Base-by-base conservation (phyloP, 2,888 invertebrate species). In the Idaea biselata region DNA sequence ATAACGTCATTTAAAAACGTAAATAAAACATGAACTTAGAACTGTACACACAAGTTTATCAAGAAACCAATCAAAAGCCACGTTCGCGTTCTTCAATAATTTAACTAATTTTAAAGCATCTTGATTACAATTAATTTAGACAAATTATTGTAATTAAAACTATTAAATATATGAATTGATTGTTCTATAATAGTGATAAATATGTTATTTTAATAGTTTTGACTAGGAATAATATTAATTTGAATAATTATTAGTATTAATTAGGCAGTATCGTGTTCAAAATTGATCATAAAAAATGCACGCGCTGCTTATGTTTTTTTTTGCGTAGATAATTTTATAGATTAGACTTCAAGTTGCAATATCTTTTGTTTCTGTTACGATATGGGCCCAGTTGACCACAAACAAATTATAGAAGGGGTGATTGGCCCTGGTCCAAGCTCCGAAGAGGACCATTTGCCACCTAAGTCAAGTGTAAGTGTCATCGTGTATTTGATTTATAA, bases 171-270 rank as follows among this genome's bases (percentile, higher is more conserved):
- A 44, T 44, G 44, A 44, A 11, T 44, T 44, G 44, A 44, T 44
- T 44, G 44, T 44, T 44, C 14, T 44, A 3, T 44, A 14, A 7
- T 14, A 8, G 44, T 8, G 44, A 44, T 68, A 70, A 59, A 44
- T 25, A 44, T 44, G 44, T 44, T 44, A 8, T 44, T 44, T 44
- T 44, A 44, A 44, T 44, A 25, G 25, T 25, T 25, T 25, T 25
- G 25, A 25, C 25, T 44, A 44, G 44, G 14, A 4, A 14, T 44
- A 14, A 11, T 44, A 44, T 44, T 44, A 44, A 44, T 44, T 44
- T 44, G 44, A 44, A 44, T 44, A 44, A 44, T 8, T 44, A 44
- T 25, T n/a, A 11, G 32, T 32, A 32, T 32, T 32, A 32, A 11
- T 8, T 32, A 2, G 11, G 14, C 8, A 8, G 2, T 8, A 44